Evolutionary conservation across 2,113 vertebrate species (phyloP), one percentile per base, ranked within the genome.

Genomic region (Hypanus sabinus): DNA sequence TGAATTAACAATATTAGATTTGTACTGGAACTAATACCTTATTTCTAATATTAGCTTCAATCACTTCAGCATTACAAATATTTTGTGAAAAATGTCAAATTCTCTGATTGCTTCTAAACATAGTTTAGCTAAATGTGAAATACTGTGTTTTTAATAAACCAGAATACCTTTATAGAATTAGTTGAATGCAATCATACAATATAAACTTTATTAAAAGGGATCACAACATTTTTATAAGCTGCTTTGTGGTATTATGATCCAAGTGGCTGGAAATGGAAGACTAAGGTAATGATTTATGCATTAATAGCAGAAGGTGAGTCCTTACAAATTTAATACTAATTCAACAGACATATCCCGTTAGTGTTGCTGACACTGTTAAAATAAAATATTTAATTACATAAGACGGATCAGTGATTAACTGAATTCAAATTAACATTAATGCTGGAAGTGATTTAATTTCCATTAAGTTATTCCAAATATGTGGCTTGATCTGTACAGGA

Each of bases 351-450:
- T 65, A 46, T 93, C 88, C 55, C 73, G 9, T 73, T 11, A 73
- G 70, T 30, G 10, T 12, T 90, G 33, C 91, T 93, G 70, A 73
- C 20, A 46, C 70, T 46, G 22, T 71, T 93, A 30, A 90, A 30
- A 38, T 93, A 38, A 27, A 93, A 38, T 73, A 55, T 93, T 93
- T 55, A 93, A 75, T 93, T 93, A 93, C 91, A 73, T 24, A 73
- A 33, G 68, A 93, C 91, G 30, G 36, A 27, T 93, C n/a, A 18
- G 11, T 38, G 68, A 93, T 38, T 73, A 10, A 75, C 22, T 73
- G 70, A 36, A 27, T 93, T 75, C 55, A 93, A 93, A 93, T 93
- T 75, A 71, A 20, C 71, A 92, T 92, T 92, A 36, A 73, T 93
- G 91, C n/a, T 73, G 20, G 4, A 22, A 75, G 38, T 55, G 24